Evolutionary conservation across 2,888 invertebrate species (phyloP), one percentile per base, ranked within the genome.

Genomic region (Endomychus coccineus): DNA sequence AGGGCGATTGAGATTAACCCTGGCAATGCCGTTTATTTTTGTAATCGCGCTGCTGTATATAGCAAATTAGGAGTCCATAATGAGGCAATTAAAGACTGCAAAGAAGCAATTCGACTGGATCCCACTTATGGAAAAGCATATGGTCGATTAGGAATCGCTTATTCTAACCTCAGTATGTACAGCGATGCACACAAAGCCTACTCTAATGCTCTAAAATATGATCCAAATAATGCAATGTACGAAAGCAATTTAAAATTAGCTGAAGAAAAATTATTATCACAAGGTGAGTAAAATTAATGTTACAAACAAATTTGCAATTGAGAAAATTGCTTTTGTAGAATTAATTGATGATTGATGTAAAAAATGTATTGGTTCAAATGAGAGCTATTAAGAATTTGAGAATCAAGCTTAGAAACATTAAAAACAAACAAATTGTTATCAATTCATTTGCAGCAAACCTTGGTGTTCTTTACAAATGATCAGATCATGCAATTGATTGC

Each of bases 41-140:
- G 96, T 64, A 98, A 98, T 63, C 79, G 97, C 48, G 98, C 97
- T 27, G 97, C 97, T 2, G 94, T 95, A 1, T 83, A 86, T 62
- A 94, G 87, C 59, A 90, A 92, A 59, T 68, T 95, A 46, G 84
- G 84, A 30, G 80, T 87, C 55, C 83, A 90, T 57, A 74, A 80
- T 37, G 74, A 78, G 42, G 91, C 95, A 7, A 83, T 97, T 34
- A 78, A 80, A 34, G 97, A 98, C 67, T 96, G 95, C 62, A 80
- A 84, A 52, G 80, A 80, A 27, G 95, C 98, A 3, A 71, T 98
- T 35, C 74, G 78, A 17, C 77, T 96, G 49, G 94, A 97, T 64
- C 83, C 90, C 0, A 77, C 78, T 42, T 98, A 98, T 66, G 83
- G 91, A 52, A 96, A 97, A 69, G 96, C 95, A 3, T 94, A 90